Percentiles rank a stretch among this genome's conserved stretches.
phyloP scores from a whole-genome alignment of 2,888 invertebrate species.

The Tetragnatha montana region DNA sequence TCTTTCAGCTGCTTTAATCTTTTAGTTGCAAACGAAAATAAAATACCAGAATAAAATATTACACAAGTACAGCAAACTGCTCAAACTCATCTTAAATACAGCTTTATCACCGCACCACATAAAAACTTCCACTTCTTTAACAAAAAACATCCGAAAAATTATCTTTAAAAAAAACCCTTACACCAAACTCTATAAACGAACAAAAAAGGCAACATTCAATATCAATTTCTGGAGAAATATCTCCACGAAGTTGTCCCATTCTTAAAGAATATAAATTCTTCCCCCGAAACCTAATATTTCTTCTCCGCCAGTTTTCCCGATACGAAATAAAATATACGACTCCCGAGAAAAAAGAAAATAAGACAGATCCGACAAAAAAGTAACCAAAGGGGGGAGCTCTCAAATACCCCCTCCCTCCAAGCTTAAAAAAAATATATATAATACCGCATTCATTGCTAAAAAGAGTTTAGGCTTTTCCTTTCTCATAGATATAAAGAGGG shows the following conservation, averaged over 20 bases:
- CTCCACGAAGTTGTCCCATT: background rate
- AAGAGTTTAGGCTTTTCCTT: background rate
- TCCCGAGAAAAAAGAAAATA: background rate
- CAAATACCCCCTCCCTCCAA: background rate
- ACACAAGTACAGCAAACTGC: too few species aligned
- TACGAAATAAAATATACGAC: background rate
- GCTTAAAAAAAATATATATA: background rate
- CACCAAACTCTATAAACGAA: background rate
- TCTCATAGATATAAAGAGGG: background rate
- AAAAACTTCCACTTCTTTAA: too few species aligned
- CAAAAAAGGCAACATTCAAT: background rate
- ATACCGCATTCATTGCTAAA: background rate
- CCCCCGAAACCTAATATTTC: background rate
- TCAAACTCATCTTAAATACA: too few species aligned
- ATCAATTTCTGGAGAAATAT: background rate
- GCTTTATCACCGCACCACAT: too few species aligned
- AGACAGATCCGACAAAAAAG: background rate
- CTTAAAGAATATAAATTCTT: background rate
- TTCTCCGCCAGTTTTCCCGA: background rate
- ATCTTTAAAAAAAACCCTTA: too few species aligned
- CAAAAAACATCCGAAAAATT: too few species aligned
- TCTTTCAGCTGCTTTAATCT: too few species aligned
- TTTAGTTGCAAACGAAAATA: too few species aligned
- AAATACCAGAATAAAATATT: too few species aligned
- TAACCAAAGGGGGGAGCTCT: background rate